These are phyloP conservation scores for Portunus trituberculatus DNA, from an alignment of 1,140 invertebrate species.

Conservation along the genomic window DNA sequence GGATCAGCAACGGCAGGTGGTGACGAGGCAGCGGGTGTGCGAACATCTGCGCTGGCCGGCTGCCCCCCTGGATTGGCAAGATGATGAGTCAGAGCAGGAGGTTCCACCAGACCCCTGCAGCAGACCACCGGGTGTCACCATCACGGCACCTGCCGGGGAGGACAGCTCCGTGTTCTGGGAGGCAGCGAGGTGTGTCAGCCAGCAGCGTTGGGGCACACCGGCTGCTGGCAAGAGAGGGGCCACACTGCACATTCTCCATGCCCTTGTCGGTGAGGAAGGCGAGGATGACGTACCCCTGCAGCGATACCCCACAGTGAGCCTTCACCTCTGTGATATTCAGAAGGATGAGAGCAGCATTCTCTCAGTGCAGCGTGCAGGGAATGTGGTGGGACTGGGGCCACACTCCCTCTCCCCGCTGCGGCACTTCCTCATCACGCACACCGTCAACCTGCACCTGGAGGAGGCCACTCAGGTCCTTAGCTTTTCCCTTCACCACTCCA, in stretches of 20 bases:
- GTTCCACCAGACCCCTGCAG: background rate
- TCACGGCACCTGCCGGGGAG: background rate
- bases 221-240: background rate
- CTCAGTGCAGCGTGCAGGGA: background rate
- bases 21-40: background rate
- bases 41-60: constrained; percentile 32
- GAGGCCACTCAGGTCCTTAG: background rate
- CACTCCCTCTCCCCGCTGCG: background rate
- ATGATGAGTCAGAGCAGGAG: background rate
- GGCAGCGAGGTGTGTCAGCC: background rate
- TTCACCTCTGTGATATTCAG: constrained; percentile 23
- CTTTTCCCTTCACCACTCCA: constrained; percentile 25
- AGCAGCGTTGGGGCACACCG: background rate
- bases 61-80: constrained; percentile 41
- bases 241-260: background rate
- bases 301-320: background rate
- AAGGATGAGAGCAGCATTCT: background rate
- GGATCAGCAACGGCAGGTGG: background rate
- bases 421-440: constrained; percentile 47
- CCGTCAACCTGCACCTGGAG: constrained; percentile 37
- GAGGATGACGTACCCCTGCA: background rate
- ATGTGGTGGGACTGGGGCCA: background rate
- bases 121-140: constrained; percentile 4
- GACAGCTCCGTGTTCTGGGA: constrained; percentile 30
- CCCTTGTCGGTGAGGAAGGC: background rate